A percentile compares a stretch with the other conserved stretches of the same genome.
phyloP scores from a whole-genome alignment of 2,797 vertebrate genomes.

The Hylomyscus alleni region DNA sequence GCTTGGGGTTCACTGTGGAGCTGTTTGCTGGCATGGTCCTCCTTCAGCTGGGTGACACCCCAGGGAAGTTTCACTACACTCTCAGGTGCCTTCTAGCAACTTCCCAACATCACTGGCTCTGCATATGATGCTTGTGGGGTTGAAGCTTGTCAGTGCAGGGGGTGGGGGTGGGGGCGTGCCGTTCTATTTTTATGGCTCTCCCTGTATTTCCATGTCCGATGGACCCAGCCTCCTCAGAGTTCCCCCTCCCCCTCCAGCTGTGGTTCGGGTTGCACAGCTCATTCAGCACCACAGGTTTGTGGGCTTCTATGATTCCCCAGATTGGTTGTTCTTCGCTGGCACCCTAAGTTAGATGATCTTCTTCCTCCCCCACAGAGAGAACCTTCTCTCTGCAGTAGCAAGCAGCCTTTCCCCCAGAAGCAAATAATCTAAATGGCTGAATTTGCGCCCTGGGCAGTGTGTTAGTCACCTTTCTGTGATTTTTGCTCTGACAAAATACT shows the following conservation, averaged over 20 bases:
- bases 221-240: not conserved
- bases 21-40: rapidly evolving
- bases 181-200: not conserved
- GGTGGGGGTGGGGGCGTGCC: no score
- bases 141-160: rapidly evolving
- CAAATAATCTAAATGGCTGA: no score
- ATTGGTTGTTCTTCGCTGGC: not conserved
- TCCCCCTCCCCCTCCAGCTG: not conserved
- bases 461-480: not conserved
- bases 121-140: not conserved
- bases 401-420: not conserved
- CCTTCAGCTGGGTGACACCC: not conserved
- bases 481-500: not conserved
- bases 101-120: not conserved
- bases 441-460: not conserved
- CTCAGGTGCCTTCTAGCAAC: not conserved
- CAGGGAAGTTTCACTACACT: not conserved
- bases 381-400: not conserved
- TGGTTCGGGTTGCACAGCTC: not conserved
- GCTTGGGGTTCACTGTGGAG: not conserved
- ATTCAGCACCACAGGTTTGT: not conserved
- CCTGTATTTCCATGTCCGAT: no score
- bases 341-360: rapidly evolving
- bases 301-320: no score
- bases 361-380: not conserved